Base-by-base conservation (phyloP, 2,113 vertebrate species). In the Oceanites oceanicus region DNA sequence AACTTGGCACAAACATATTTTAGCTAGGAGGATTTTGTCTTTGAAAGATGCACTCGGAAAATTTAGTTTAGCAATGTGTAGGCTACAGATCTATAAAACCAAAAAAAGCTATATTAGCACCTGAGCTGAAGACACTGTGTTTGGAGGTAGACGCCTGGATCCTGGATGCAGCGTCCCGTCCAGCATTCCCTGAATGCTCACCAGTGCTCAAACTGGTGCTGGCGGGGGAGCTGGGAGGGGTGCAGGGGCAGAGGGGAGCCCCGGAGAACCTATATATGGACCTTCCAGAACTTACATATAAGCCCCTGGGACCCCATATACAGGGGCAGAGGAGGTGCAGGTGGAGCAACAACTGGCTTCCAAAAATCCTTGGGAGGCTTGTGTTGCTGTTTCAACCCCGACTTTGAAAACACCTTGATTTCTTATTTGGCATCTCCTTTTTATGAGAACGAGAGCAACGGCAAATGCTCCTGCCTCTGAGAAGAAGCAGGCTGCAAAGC, bases 201-300 rank as follows among this genome's bases (percentile, higher is more conserved):
- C 53, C 3, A 3, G 53, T 49, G n/a, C 42, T 56, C 40, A 29
- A 38, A 15, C 6, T 0, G 3, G 47, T 0, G 2, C 55, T n/a
- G 56, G 56, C 4, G 2, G 36, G 3, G 3, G 56, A 25, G 56
- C 70, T 27, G 27, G 40, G 50, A 10, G 34, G 11, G 26, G 5
- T 36, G 20, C 3, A 3, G n/a, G 17, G 38, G 6, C 42, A 34
- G 23, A 56, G 27, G 27, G 7, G 22, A n/a, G n/a, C n/a, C n/a
- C n/a, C n/a, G n/a, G n/a, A n/a, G n/a, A n/a, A n/a, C n/a, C n/a
- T n/a, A n/a, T n/a, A n/a, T n/a, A n/a, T n/a, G n/a, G n/a, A n/a
- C n/a, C n/a, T n/a, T n/a, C n/a, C n/a, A n/a, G n/a, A n/a, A n/a
- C n/a, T n/a, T n/a, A n/a, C n/a, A n/a, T n/a, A n/a, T n/a, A n/a